These are phyloP conservation scores for Drosophila oshimai DNA, from an alignment of 1,140 invertebrate species.

Conservation along the genomic window DNA sequence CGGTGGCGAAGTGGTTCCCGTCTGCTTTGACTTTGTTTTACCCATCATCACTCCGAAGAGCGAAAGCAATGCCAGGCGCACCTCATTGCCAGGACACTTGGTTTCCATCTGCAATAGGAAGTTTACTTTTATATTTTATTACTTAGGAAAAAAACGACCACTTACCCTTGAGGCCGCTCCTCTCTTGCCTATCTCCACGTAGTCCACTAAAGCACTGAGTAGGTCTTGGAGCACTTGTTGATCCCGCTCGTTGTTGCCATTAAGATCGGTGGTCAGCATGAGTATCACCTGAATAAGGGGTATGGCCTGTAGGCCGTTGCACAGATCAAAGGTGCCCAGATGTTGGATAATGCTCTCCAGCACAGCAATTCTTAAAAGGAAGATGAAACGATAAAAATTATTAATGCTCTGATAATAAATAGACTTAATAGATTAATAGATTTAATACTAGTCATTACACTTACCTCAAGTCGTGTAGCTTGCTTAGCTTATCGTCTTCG, in stretches of 20 bases:
- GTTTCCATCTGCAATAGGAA: conserved; percentile 66
- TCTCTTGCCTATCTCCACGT: conserved; percentile 88
- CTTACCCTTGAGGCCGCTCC: conserved; percentile 72
- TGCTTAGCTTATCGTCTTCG: conserved; percentile 83
- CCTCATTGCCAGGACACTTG: conserved; percentile 88
- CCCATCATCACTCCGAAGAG: conserved; percentile 85
- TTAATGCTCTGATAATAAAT: background rate
- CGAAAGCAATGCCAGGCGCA: conserved; percentile 94
- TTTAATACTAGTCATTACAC: background rate
- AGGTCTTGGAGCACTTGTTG: conserved; percentile 89
- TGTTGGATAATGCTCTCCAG: conserved; percentile 78
- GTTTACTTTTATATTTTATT: background rate
- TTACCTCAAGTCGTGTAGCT: conserved; percentile 86
- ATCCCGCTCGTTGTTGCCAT: conserved; percentile 92
- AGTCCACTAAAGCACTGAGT: conserved; percentile 88
- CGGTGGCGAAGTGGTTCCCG: conserved; percentile 83
- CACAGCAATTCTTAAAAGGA: conserved; percentile 58
- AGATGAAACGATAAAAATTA: background rate
- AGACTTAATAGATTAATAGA: background rate
- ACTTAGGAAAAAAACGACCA: too few relatives aligned
- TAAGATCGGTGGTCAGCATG: conserved; percentile 95
- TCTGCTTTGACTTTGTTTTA: conserved; percentile 79
- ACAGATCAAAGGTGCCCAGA: conserved; percentile 78
- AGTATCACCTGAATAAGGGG: conserved; percentile 95
- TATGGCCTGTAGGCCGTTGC: conserved; percentile 91